phyloP scores from a whole-genome alignment of 2,113 vertebrate genomes.

The Perca flavescens region DNA sequence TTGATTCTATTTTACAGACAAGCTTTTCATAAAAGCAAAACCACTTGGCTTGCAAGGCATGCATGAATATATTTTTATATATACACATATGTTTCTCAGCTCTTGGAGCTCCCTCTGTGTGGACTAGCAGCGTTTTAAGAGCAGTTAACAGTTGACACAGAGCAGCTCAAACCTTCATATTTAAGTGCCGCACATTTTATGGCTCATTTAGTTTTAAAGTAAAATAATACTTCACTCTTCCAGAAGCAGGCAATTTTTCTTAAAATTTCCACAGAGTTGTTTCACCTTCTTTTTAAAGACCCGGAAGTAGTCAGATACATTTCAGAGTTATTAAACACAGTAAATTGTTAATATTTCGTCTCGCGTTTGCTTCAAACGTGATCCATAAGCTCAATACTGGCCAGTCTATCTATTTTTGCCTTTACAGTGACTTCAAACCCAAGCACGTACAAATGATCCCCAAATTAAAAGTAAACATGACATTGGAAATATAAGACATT shows the following conservation, averaged over 20 bases:
- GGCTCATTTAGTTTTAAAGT: conserved; percentile 12
- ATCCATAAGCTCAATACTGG: conserved; percentile 26
- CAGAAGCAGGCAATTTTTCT: neutral
- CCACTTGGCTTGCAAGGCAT: conserved; percentile 32
- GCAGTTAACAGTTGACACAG: neutral
- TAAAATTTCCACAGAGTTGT: neutral
- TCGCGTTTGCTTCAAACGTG: neutral
- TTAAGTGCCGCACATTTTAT: conserved; percentile 2
- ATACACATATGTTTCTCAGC: no score
- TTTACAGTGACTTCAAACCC: conserved; percentile 28
- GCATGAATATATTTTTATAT: conserved; percentile 42
- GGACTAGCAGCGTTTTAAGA: conserved; percentile 20
- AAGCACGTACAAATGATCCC: neutral
- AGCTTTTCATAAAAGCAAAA: conserved; percentile 42
- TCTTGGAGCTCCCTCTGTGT: neutral
- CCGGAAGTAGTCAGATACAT: neutral
- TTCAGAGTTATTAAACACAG: neutral
- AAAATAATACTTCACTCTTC: neutral
- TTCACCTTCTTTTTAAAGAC: neutral
- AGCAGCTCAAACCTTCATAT: neutral
- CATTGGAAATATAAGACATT: neutral
- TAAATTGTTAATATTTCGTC: neutral
- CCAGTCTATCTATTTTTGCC: neutral
- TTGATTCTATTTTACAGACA: conserved; percentile 55
- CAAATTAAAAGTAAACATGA: conserved; percentile 36